Evolutionary conservation across 2,113 vertebrate genomes (phyloP), one percentile per base, ranked within the genome.

Genomic region (Aegithalos caudatus): DNA sequence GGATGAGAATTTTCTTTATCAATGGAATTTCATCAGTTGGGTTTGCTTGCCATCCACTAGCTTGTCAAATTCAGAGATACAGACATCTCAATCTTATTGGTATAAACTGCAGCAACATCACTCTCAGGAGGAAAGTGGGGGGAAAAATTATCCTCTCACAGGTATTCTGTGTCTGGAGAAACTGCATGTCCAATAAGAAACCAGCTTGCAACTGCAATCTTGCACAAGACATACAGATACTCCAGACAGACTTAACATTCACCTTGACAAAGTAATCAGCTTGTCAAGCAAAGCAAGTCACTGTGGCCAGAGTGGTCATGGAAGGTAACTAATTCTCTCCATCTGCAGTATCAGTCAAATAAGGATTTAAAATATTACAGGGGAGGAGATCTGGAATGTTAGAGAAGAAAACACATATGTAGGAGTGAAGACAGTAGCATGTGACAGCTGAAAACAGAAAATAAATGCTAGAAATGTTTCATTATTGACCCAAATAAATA

Each of bases 241-340:
- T 86, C 74, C 51, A 86, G 72, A 21, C 1, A 79, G 92, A 67
- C 28, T 88, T 64, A 89, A 84, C 25, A 14, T 62, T 88, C 88
- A 92, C 80, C 83, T 94, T 81, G 92, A 86, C 44, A 74, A 92
- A 86, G 53, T 64, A 84, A 96, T 86, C 56, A 84, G 45, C 69
- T 64, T 94, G 72, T 88, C 86, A 86, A 86, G 72, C 69, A 67
- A 80, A 81, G 73, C 56, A 94, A 84, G 69, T 56, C 51, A 71
- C 60, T 5, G 1, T n/a, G 31, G 72, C 40, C 80, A 71, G 83
- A 51, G 35, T 60, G 72, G 65, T 78, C 29, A 91, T 13, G 53
- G 86, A 86, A 89, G 24, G 73, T 79, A 94, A 87, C 47, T 62
- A 92, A 91, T 64, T 60, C 20, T 64, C 64, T 71, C 58, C 33